Conservation (phyloP, 2,797 vertebrate species). For the Syndactyla subalaris region DNA sequence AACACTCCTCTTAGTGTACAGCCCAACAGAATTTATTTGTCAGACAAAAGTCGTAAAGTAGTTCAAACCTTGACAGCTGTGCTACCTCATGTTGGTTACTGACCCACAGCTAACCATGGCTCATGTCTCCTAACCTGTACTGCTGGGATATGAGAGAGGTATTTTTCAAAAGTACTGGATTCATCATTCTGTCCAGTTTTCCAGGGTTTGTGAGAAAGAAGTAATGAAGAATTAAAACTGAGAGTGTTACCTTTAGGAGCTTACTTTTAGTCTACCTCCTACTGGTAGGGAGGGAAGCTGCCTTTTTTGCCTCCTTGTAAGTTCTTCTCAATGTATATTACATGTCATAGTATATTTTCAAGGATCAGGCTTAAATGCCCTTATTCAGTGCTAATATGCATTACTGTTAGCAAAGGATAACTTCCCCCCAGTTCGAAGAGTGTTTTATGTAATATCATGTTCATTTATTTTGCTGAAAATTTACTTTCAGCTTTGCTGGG, state of each 20-base stretch:
- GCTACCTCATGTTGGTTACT: background rate
- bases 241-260: background rate
- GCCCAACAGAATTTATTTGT: background rate
- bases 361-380: background rate
- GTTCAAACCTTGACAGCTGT: background rate
- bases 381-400: background rate
- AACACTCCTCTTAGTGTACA: background rate
- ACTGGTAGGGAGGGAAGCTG: background rate
- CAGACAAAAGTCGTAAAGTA: background rate
- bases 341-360: background rate
- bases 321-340: background rate
- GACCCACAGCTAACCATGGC: background rate
- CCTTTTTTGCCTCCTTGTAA: background rate
- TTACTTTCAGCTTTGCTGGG: background rate
- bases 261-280: background rate
- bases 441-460: background rate
- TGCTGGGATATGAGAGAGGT: background rate
- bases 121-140: background rate
- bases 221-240: background rate
- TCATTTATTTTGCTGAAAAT: background rate
- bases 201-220: background rate
- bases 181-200: background rate
- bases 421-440: background rate
- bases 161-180: background rate
- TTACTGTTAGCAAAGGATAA: background rate